phyloP scores from a whole-genome alignment of 2,888 invertebrate species.

The Argyresthia albistria region DNA sequence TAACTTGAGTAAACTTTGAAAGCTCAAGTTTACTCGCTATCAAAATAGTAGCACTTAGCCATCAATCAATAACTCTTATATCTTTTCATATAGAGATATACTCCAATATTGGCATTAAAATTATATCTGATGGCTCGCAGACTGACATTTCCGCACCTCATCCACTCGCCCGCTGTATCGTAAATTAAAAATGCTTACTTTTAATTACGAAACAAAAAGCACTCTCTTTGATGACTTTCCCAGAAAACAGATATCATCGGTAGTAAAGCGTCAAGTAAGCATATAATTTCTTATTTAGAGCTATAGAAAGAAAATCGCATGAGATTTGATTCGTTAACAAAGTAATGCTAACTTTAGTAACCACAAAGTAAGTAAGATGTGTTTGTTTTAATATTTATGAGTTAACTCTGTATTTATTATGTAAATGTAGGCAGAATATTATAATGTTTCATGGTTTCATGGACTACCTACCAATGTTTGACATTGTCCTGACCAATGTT shows the following conservation, averaged over 20 bases:
- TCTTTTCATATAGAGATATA: not conserved
- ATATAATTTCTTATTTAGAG: slow-evolving; percentile 16
- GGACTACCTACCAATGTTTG: no score
- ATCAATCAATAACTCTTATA: no score
- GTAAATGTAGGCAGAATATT: no score
- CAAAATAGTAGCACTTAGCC: no score
- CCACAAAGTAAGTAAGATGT: no score
- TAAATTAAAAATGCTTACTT: slow-evolving; percentile 24
- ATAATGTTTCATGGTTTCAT: no score
- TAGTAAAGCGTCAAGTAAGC: slow-evolving; percentile 21
- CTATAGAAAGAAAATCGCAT: no score
- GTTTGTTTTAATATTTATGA: no score
- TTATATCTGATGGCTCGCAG: not conserved
- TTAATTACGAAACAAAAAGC: slow-evolving; percentile 22
- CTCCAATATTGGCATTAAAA: not conserved
- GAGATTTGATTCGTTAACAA: not conserved
- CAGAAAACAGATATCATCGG: slow-evolving; percentile 32
- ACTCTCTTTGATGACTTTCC: slow-evolving; percentile 13
- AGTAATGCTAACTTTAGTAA: not conserved
- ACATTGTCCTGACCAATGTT: no score
- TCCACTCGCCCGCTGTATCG: slow-evolving; percentile 20
- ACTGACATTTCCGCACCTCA: slow-evolving; percentile 14
- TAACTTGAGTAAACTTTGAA: no score
- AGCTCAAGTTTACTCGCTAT: no score
- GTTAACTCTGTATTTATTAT: no score